phyloP scores from a whole-genome alignment of 2,888 invertebrate species.

The Emmelina monodactyla region DNA sequence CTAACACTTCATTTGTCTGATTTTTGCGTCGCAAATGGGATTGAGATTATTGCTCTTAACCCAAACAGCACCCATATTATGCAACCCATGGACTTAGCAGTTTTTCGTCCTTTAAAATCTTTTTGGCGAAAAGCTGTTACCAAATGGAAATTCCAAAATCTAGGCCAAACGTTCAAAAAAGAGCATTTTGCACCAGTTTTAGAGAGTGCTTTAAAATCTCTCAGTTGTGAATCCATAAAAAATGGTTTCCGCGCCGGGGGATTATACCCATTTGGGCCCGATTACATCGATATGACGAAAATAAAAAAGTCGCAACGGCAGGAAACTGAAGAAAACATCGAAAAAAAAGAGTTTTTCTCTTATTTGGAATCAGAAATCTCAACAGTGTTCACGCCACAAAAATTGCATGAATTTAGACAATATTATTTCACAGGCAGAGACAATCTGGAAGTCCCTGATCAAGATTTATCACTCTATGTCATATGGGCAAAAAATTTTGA shows the following conservation, averaged over 20 bases:
- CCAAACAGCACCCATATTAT: constrained; percentile 17
- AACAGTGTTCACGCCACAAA: constrained; percentile 4
- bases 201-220: background rate
- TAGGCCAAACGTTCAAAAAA: background rate
- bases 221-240: background rate
- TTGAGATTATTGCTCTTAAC: constrained; percentile 17
- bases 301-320: constrained; percentile 3
- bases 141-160: too few relatives aligned
- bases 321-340: constrained; percentile 3
- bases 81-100: constrained; percentile 17
- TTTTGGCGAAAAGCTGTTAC: background rate
- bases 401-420: constrained; percentile 4
- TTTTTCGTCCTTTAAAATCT: constrained; percentile 18
- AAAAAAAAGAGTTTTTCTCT: constrained; percentile 2
- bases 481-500: constrained; percentile 3
- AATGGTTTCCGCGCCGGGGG: too few relatives aligned
- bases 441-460: constrained; percentile 2
- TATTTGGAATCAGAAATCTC: constrained; percentile 4
- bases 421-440: constrained; percentile 4
- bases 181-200: constrained; percentile 1
- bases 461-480: constrained; percentile 4
- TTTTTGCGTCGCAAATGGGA: constrained; percentile 19
- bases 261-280: constrained; percentile 1
- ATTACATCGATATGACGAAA: constrained; percentile 2
- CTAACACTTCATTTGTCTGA: constrained; percentile 18